A percentile compares a stretch with the other conserved stretches of the same genome.
Conservation (phyloP, 1,140 invertebrate species). For the Muscidifurax raptorellus region DNA sequence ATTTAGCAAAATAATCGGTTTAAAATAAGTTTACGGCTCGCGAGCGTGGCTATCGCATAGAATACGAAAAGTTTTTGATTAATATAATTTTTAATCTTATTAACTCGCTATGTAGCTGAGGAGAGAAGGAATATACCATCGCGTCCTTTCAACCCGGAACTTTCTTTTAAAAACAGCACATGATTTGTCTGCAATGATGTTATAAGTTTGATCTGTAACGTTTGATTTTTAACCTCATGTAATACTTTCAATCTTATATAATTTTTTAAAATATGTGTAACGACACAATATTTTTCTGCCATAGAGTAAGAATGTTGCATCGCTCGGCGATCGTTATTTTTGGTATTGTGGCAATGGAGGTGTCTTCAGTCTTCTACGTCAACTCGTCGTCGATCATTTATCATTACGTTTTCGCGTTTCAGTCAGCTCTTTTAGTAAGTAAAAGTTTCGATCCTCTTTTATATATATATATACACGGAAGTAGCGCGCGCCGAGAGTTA, state of each 20-base stretch:
- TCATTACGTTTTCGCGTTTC: conserved; percentile 78
- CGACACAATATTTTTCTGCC: background rate
- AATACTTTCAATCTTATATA: too few relatives aligned
- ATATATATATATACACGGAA: background rate
- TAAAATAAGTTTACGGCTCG: background rate
- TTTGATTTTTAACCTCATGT: background rate
- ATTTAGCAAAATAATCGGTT: conserved; percentile 26
- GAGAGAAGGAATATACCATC: background rate
- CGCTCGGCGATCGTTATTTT: conserved; percentile 78
- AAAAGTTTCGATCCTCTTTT: conserved; percentile 41
- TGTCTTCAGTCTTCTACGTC: conserved; percentile 79
- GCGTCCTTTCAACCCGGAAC: background rate
- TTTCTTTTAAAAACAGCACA: too few relatives aligned
- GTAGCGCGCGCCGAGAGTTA: background rate
- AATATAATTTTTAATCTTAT: conserved; percentile 20
- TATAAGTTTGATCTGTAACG: background rate
- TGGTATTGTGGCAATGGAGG: conserved; percentile 76
- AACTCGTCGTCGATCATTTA: conserved; percentile 77
- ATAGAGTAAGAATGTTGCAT: conserved; percentile 78
- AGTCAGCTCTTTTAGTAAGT: conserved; percentile 78
- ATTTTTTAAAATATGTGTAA: background rate
- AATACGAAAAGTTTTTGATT: conserved; percentile 12
- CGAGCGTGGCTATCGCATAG: background rate
- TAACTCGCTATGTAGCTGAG: background rate
- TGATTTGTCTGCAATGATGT: background rate